These are phyloP conservation scores for Sarcophaga carnaria DNA, from an alignment of 2,888 invertebrate genomes.

Conservation along the genomic window DNA sequence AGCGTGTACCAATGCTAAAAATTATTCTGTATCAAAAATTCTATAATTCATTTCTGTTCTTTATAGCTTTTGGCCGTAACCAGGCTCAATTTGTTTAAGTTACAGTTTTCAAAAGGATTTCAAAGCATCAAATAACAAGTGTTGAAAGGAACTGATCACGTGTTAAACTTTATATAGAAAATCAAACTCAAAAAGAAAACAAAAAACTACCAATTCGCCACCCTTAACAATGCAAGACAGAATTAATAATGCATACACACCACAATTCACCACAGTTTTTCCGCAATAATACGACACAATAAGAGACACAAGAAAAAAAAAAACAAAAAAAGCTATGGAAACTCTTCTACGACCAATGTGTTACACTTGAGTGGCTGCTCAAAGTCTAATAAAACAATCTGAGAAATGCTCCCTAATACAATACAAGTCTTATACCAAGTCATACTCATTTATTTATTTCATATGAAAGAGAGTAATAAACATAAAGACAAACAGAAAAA, in stretches of 20 bases:
- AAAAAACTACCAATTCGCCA: background rate
- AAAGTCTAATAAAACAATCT: background rate
- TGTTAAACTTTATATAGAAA: no score
- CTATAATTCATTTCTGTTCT: no score
- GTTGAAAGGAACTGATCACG: no score
- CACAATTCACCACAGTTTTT: slow-evolving; percentile 41
- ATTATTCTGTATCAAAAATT: no score
- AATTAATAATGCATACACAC: background rate
- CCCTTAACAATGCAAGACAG: slow-evolving; percentile 11
- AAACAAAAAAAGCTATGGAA: background rate
- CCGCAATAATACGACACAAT: background rate
- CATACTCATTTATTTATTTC: background rate
- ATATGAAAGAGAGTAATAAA: slow-evolving; percentile 9
- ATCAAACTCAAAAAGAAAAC: no score
- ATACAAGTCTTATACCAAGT: slow-evolving; percentile 2
- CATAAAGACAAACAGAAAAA: background rate
- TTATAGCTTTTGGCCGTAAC: no score
- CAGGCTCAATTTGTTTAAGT: no score
- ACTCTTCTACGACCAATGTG: slow-evolving; percentile 25
- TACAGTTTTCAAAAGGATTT: no score
- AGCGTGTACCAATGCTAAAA: no score
- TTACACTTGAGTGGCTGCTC: slow-evolving; percentile 8
- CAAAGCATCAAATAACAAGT: no score
- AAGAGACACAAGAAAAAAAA: background rate
- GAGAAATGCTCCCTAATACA: background rate